These are phyloP conservation scores for Xiphorhynchus erythropygius DNA, from an alignment of 2,797 vertebrate species.

Conservation along the genomic window DNA sequence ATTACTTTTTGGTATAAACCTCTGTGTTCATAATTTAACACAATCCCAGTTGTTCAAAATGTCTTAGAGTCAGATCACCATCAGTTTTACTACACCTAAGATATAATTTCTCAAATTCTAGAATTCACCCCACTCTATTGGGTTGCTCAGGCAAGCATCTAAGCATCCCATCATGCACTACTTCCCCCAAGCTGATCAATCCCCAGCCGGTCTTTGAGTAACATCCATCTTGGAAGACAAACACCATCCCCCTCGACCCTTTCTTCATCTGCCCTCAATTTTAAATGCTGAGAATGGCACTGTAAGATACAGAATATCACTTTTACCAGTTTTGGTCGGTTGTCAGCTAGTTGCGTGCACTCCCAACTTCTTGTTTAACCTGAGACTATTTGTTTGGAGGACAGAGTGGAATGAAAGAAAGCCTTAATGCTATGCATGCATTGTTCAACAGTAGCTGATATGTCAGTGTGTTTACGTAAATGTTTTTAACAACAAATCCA, in stretches of 20 bases:
- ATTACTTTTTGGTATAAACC: neutral
- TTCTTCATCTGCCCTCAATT: neutral
- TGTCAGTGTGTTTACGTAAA: neutral
- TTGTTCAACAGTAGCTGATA: neutral
- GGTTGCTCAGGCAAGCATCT: neutral
- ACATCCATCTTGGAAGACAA: neutral
- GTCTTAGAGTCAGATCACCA: neutral
- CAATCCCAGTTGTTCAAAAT: neutral
- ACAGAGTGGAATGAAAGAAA: neutral
- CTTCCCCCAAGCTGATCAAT: neutral
- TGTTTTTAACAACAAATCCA: neutral
- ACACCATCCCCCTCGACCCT: rapidly evolving
- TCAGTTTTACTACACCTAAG: neutral
- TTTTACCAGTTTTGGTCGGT: neutral
- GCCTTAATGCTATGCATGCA: neutral
- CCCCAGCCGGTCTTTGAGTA: neutral
- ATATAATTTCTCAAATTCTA: neutral
- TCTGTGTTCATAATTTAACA: neutral
- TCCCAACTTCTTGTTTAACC: neutral
- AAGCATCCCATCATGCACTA: neutral
- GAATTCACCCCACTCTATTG: neutral
- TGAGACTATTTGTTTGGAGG: neutral
- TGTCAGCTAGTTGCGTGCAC: neutral
- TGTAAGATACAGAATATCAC: neutral
- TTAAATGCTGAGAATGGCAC: neutral